phyloP scores from a whole-genome alignment of 2,797 vertebrate genomes.

The Argyrosomus regius region DNA sequence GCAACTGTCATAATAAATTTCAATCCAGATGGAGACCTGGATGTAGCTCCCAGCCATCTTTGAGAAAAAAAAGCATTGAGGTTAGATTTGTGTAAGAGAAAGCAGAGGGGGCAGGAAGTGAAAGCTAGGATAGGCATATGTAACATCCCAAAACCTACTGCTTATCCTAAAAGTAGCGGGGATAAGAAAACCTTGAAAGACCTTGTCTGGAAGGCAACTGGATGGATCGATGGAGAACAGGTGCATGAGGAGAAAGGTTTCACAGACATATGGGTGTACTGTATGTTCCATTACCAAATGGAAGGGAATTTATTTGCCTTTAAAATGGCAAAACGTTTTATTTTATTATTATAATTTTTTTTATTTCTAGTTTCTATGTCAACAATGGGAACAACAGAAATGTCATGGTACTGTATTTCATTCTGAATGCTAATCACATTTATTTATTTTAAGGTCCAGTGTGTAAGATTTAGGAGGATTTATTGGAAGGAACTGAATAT shows the following conservation, averaged over 20 bases:
- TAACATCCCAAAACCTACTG: slow-evolving; percentile 53
- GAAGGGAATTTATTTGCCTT: not conserved
- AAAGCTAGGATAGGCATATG: slow-evolving; percentile 47
- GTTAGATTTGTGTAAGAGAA: slow-evolving; percentile 49
- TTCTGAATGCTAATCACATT: not conserved
- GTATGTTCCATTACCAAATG: slow-evolving; percentile 1
- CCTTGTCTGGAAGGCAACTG: slow-evolving; percentile 52
- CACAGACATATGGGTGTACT: not conserved
- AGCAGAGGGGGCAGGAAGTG: slow-evolving; percentile 15
- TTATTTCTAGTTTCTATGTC: slow-evolving; percentile 9
- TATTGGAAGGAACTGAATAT: too few species aligned
- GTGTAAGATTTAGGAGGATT: too few species aligned
- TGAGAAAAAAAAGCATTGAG: slow-evolving; percentile 42
- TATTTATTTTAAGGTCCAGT: too few species aligned
- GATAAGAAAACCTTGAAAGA: slow-evolving; percentile 53
- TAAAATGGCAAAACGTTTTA: not conserved
- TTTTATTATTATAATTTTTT: not conserved
- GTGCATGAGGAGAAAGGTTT: slow-evolving; percentile 46
- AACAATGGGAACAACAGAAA: not conserved
- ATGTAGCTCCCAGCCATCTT: slow-evolving; percentile 49
- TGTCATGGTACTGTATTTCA: not conserved
- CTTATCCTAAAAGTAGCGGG: slow-evolving; percentile 41
- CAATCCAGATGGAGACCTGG: slow-evolving; percentile 37
- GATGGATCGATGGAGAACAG: slow-evolving; percentile 66
- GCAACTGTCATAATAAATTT: slow-evolving; percentile 61